Evolutionary conservation across 2,888 invertebrate species (phyloP), one percentile per base, ranked within the genome.

Genomic region (Eupithecia abbreviata): DNA sequence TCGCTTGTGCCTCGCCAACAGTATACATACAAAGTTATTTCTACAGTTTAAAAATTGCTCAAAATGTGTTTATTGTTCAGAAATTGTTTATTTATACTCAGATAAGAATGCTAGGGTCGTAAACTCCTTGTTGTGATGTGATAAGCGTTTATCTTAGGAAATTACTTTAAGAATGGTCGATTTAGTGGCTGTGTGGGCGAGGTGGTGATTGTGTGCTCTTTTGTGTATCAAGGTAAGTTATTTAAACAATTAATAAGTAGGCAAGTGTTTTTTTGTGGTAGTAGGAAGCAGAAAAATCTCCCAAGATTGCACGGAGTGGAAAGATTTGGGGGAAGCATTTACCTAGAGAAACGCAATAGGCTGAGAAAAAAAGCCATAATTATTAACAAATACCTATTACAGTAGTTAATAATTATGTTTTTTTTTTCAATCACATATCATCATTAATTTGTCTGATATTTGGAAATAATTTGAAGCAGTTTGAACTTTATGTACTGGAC

Each of bases 91-190:
- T 78, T 72, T 79, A 79, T 68, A 47, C 45, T 15, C 66, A 66
- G 81, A 80, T 82, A 85, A 82, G 74, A 78, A 18, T 71, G 41
- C 67, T 79, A 79, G 81, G 92, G 91, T 91, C 91, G 72, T 90
- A 89, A 91, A 91, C 90, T 90, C 86, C 84, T 77, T 76, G 67
- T 79, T 81, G 84, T 85, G 87, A 85, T 62, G 41, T 75, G 75
- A 79, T 79, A 79, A 77, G 30, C 41, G 51, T 58, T 77, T 75
- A 77, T 79, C 77, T 77, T 45, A 75, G 72, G 18, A 69, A 70
- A 73, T 76, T 75, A 42, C 18, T 69, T 72, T 18, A 71, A 47
- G 30, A 71, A 69, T 67, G 67, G 68, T 75, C 45, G 71, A 71
- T 76, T 74, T 49, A 47, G 43, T 73, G 68, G 51, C 18, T 45